Base-by-base conservation (phyloP, 2,888 invertebrate species). In the Idaea aversata region DNA sequence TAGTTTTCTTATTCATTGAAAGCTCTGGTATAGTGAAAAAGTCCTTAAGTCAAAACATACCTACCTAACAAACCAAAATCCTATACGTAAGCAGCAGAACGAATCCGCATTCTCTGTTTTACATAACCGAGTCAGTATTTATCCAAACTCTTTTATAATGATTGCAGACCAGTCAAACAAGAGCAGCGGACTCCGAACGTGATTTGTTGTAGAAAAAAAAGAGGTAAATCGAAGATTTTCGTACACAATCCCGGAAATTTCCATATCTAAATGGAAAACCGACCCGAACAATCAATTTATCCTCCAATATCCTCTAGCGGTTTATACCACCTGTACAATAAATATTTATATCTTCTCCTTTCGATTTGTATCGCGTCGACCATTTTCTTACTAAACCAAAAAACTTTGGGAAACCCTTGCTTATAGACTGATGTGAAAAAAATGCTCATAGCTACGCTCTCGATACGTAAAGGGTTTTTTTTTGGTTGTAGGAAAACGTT, bases 201-300 rank as follows among this genome's bases (percentile, higher is more conserved):
- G 91, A 91, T 90, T 91, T 90, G 89, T 88, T 83, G 79, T 77
- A 84, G 87, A 85, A 84, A 76, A 79, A 63, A 70, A 83, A 90
- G 88, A 84, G 85, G 88, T 82, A 87, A 91, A 89, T 86, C 87
- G 88, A 91, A 92, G 89, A 89, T 89, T 90, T 90, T 88, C 87
- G 90, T 90, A 89, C 87, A 92, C 91, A 91, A 91, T 91, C 92
- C 91, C 85, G 84, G 85, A 91, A 91, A 93, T 93, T 92, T 93
- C 92, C 92, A 93, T 93, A 92, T 92, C 92, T 93, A 93, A 93
- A 93, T 93, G 92, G 92, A 91, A 93, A 93, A 92, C 91, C 92
- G 88, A 91, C 90, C 92, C 88, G 90, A 88, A 91, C 92, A 93
- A 92, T 93, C 92, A 93, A 93, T 93, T 92, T 92, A 93, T 91